Evolutionary conservation across 2,797 vertebrate genomes (phyloP).

Genomic region (Hipposideros larvatus): DNA sequence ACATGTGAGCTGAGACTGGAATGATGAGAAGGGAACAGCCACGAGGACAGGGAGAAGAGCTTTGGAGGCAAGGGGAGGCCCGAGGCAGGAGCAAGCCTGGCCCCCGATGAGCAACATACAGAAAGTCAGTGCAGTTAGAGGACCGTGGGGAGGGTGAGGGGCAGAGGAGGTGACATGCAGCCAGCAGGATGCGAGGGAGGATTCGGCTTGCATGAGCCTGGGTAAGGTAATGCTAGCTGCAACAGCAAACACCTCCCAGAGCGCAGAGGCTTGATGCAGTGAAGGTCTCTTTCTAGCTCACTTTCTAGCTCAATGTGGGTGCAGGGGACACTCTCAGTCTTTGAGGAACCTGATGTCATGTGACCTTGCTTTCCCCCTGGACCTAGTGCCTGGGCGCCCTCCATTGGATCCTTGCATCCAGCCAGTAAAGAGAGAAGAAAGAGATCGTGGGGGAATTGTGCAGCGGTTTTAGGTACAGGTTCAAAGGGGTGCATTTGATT

Average conservation of each 20-base stretch:
- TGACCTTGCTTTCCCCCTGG: background rate
- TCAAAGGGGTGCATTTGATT: too few species aligned
- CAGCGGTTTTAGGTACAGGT: background rate
- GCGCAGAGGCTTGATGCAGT: too few species aligned
- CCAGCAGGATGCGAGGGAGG: background rate
- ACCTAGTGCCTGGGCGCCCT: background rate
- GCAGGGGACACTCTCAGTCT: background rate
- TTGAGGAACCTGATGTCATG: background rate
- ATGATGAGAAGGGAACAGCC: background rate
- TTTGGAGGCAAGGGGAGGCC: too few species aligned
- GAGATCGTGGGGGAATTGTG: background rate
- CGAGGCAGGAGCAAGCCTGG: background rate
- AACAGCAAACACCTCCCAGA: background rate
- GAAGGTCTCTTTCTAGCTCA: background rate
- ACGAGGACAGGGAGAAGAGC: background rate
- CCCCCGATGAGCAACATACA: accelerated
- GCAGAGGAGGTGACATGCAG: accelerated
- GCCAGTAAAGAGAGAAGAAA: background rate
- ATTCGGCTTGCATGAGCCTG: background rate
- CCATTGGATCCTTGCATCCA: background rate
- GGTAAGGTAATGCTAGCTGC: background rate
- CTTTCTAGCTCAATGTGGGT: background rate
- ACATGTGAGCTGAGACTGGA: too few species aligned
- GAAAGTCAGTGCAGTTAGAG: background rate
- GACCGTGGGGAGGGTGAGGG: accelerated